Conservation (phyloP, 2,888 invertebrate species). For the Teleiodes luculella region DNA sequence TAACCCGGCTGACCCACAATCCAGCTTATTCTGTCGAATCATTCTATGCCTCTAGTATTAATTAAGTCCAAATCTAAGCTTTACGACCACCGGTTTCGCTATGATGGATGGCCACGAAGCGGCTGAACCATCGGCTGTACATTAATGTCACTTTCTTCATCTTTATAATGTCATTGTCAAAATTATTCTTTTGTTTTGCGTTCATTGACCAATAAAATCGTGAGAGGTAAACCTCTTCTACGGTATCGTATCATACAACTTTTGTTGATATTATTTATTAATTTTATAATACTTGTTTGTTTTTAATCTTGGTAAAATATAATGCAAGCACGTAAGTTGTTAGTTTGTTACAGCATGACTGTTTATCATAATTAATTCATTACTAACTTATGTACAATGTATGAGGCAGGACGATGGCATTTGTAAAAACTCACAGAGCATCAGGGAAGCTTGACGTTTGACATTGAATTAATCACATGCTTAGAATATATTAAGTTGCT, state of each 20-base stretch:
- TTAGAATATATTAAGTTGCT: conserved; percentile 31
- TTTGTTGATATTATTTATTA: too few relatives aligned
- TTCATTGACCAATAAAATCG: conserved; percentile 1
- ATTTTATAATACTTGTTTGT: too few relatives aligned
- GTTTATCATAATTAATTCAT: conserved; percentile 2
- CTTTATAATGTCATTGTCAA: conserved; percentile 42
- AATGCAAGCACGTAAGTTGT: background rate
- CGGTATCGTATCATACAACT: too few relatives aligned
- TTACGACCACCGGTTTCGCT: conserved; percentile 42
- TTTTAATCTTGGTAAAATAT: too few relatives aligned
- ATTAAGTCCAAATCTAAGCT: conserved; percentile 62
- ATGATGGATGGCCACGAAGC: conserved; percentile 44
- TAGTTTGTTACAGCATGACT: too few relatives aligned
- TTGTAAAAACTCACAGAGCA: background rate
- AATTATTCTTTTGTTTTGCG: conserved; percentile 9
- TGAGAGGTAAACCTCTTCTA: too few relatives aligned
- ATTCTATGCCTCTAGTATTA: conserved; percentile 49
- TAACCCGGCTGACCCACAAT: conserved; percentile 67
- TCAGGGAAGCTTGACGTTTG: conserved; percentile 25
- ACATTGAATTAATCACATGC: conserved; percentile 45
- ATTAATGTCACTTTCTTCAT: conserved; percentile 59
- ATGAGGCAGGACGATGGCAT: background rate
- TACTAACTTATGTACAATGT: background rate
- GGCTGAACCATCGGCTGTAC: conserved; percentile 33
- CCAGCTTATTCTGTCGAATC: conserved; percentile 56